Evolutionary conservation across 2,113 vertebrate species (phyloP).

Genomic region (Forbesichthys agassizii): DNA sequence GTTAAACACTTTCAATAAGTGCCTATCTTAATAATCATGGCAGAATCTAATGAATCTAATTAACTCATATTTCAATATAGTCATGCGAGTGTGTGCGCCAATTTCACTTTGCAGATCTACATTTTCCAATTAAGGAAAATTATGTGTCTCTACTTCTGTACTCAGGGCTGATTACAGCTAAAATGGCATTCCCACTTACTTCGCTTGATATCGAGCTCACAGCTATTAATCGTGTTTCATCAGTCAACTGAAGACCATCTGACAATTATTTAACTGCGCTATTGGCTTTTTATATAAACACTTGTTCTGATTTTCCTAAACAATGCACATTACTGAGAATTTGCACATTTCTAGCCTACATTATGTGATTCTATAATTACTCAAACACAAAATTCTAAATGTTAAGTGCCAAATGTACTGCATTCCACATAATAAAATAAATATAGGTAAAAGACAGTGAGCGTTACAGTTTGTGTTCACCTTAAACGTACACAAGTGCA

Average conservation of each 20-base stretch:
- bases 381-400: no score
- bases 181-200: neutral
- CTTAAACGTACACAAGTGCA: no score
- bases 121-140: neutral
- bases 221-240: neutral
- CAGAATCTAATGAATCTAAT: conserved; percentile 12
- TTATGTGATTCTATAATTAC: neutral
- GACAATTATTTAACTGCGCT: neutral
- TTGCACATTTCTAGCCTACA: neutral
- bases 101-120: conserved; percentile 1
- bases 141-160: neutral
- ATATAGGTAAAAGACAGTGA: no score
- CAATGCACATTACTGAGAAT: neutral
- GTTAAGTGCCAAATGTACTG: no score
- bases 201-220: neutral
- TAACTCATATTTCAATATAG: neutral
- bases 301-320: neutral
- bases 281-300: neutral
- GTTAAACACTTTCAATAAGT: conserved; percentile 23
- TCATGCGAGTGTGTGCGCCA: neutral
- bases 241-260: neutral
- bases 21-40: conserved; percentile 28
- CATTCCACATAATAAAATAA: no score
- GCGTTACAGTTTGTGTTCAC: no score
- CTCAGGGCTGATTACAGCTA: neutral